Conservation (phyloP, 2,888 invertebrate genomes). For the Macrophya alboannulata region DNA sequence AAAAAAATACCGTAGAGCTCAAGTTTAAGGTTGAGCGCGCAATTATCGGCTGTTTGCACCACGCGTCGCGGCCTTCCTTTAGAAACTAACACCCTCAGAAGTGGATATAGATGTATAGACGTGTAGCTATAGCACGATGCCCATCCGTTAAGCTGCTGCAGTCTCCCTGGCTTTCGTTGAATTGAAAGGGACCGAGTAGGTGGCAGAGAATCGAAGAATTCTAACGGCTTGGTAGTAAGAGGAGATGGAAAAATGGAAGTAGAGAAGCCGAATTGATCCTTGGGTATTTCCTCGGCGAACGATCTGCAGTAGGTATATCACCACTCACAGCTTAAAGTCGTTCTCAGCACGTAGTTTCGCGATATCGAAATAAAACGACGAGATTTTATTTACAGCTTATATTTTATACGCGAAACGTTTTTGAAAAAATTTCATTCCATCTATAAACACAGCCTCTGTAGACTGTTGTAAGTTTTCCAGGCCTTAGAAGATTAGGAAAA, state of each 20-base stretch:
- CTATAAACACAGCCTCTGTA: not conserved
- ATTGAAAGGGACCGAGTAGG: not conserved
- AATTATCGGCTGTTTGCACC: constrained; percentile 46
- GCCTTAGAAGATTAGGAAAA: not conserved
- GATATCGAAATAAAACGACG: not conserved
- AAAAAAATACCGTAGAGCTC: not conserved
- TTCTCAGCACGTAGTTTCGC: not conserved
- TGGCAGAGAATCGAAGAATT: not conserved
- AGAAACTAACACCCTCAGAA: constrained; percentile 32
- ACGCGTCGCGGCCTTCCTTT: constrained; percentile 25
- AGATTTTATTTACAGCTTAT: constrained; percentile 17
- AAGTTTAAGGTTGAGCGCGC: constrained; percentile 41
- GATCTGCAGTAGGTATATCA: not conserved
- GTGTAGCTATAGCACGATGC: constrained; percentile 8
- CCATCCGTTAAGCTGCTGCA: not conserved
- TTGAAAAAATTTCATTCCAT: not conserved
- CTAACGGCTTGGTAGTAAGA: constrained; percentile 4
- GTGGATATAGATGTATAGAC: not conserved
- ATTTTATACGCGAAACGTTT: not conserved
- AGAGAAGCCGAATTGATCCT: constrained; percentile 14
- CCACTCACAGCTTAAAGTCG: not conserved
- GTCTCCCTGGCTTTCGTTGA: not conserved
- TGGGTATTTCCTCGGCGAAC: not conserved
- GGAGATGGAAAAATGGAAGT: constrained; percentile 1
- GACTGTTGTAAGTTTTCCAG: not conserved